phyloP scores from a whole-genome alignment of 2,888 invertebrate genomes.

The Amorpha juglandis region DNA sequence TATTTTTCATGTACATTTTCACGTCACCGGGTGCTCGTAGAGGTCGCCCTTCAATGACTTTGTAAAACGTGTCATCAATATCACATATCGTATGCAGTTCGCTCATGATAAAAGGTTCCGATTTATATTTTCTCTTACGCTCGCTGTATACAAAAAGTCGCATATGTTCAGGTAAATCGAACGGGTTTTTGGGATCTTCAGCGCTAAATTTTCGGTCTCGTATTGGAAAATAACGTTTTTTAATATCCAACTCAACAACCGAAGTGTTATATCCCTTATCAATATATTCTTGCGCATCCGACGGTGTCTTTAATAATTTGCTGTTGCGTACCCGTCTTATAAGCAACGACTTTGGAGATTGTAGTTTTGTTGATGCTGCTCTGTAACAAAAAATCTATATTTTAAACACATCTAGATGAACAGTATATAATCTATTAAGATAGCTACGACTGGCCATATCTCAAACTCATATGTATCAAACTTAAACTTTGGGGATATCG shows the following conservation, averaged over 20 bases:
- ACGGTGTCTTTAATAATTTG: slow-evolving; percentile 35
- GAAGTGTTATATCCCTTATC: slow-evolving; percentile 36
- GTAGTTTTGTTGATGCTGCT: slow-evolving; percentile 6
- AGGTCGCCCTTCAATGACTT: slow-evolving; percentile 51
- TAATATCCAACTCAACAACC: slow-evolving; percentile 16
- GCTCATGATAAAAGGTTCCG: slow-evolving; percentile 42
- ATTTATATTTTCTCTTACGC: slow-evolving; percentile 35
- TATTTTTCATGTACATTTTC: slow-evolving; percentile 47
- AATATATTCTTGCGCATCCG: slow-evolving; percentile 29
- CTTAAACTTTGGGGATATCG: too few species aligned
- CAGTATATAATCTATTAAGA: too few species aligned
- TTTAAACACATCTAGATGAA: neutral
- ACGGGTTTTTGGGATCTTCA: slow-evolving; percentile 40
- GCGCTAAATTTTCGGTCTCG: slow-evolving; percentile 34
- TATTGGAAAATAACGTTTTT: slow-evolving; percentile 28
- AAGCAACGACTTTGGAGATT: slow-evolving; percentile 29
- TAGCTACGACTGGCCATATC: too few species aligned
- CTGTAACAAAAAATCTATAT: slow-evolving; percentile 29
- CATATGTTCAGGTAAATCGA: slow-evolving; percentile 37
- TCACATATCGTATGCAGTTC: slow-evolving; percentile 49
- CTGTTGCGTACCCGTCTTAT: slow-evolving; percentile 32
- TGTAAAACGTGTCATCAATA: slow-evolving; percentile 48
- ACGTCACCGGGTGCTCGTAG: slow-evolving; percentile 44
- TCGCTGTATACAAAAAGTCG: slow-evolving; percentile 38
- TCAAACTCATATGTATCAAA: too few species aligned